Evolutionary conservation across 2,888 invertebrate genomes (phyloP), one percentile per base, ranked within the genome.

Genomic region (Philhelius pedissequus): DNA sequence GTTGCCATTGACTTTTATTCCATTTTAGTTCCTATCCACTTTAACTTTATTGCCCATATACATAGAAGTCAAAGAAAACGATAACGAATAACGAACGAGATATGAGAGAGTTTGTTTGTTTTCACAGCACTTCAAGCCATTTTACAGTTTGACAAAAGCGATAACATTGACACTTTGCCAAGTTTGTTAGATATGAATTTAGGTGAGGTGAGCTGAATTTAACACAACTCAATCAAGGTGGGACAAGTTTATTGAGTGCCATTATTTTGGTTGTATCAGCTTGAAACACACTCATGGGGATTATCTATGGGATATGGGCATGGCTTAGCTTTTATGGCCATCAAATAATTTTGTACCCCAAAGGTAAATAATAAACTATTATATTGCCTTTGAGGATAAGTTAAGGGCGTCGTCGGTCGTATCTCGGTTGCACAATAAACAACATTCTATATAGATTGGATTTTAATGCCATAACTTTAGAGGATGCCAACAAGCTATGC

Each of bases 71-170:
- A 7, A 43, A 18, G 20, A 27, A 25, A 13, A 27, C 8, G 5
- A 48, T 20, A 8, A 15, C 4, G 32, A 15, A 60, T 40, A 60
- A 60, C 22, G 7, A 2, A 25, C 25, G 15, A 52, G 35, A 45
- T 22, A 48, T 38, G 43, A 45, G 48, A 71, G 35, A 71, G 45
- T 77, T 81, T 77, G 52, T 81, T 62, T 66, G 60, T 71, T 30
- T 3, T 45, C 3, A 18, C 60, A 56, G 54, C 54, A 45, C 70
- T 71, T 73, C 50, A 60, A 71, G 60, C 45, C 58, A 71, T 76
- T 81, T 81, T 71, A 76, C 68, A 78, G 54, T 73, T 78, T 62
- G 54, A 62, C 82, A 73, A 77, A 52, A 60, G n/a, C 52, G 50
- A 30, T 45, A 52, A 60, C 50, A 60, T 32, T 38, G 74, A 40